These are phyloP conservation scores for Eupithecia dodoneata DNA, from an alignment of 2,888 invertebrate species.

Conservation along the genomic window DNA sequence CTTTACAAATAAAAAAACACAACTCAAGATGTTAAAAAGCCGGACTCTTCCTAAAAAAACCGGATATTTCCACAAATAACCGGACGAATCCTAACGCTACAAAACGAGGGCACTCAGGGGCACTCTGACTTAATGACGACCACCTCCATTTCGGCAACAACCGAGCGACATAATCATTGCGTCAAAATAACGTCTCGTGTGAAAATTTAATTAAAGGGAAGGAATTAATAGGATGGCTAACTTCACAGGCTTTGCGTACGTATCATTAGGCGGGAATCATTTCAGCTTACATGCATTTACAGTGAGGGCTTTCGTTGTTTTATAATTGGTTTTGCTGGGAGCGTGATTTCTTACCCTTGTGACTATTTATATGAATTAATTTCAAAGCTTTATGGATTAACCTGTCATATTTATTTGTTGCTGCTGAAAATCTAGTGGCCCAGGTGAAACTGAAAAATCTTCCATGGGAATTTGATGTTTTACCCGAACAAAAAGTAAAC, in stretches of 20 bases:
- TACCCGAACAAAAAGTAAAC: too few species aligned
- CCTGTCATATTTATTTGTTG: neutral
- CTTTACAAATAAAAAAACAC: neutral
- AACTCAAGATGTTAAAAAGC: neutral
- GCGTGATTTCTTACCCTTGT: neutral
- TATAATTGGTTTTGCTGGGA: neutral
- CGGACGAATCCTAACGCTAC: slow-evolving; percentile 9
- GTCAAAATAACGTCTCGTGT: slow-evolving; percentile 46
- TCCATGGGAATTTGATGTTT: too few species aligned
- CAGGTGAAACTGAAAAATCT: too few species aligned
- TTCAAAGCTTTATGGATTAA: neutral
- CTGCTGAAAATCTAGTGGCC: too few species aligned
- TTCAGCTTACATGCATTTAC: neutral
- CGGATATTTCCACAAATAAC: neutral
- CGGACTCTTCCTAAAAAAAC: neutral
- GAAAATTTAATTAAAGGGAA: slow-evolving; percentile 48
- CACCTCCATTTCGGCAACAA: slow-evolving; percentile 71
- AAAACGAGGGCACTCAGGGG: slow-evolving; percentile 77
- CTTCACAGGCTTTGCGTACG: slow-evolving; percentile 7
- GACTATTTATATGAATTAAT: neutral
- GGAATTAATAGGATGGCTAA: slow-evolving; percentile 39
- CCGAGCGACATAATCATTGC: slow-evolving; percentile 57
- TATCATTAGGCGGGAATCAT: slow-evolving; percentile 7
- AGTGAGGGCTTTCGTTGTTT: neutral
- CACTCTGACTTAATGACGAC: slow-evolving; percentile 77